Evolutionary conservation across 2,113 vertebrate genomes (phyloP), one percentile per base, ranked within the genome.

Genomic region (Colius striatus): DNA sequence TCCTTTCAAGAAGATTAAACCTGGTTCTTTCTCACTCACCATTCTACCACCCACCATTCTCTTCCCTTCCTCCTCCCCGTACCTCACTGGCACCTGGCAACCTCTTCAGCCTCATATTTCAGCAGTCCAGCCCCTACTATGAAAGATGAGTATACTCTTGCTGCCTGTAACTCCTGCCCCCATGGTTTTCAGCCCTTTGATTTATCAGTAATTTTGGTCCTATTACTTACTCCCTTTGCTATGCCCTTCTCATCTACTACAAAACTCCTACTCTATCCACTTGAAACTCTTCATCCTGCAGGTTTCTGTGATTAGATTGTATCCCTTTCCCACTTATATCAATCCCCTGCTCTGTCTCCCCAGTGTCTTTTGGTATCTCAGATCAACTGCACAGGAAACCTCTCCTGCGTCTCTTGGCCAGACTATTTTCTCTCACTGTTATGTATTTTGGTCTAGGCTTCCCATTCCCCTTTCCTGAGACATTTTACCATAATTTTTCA

Each of bases 1-100:
- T 83, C 47, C 63, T 85, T 92, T 80, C 83, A 84, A 86, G 78
- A 48, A 58, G 62, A 85, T 57, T 92, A 94, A 96, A 84, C n/a
- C 60, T 73, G 55, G 22, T n/a, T 85, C 72, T 80, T 90, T 67
- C 55, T 75, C 48, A 85, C 48, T n/a, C 91, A 90, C 53, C 10
- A 1, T 50, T 76, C 51, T 51, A 81, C 23, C 50, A 82, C 47
- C 74, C 57, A 84, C 67, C 20, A 76, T 25, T 26, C 36, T 86
- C 53, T 63, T 89, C 47, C 48, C 1, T 65, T 75, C 61, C 62
- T 89, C 61, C 48, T 81, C 68, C 32, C 60, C 63, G 9, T 5
- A 77, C n/a, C 34, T 86, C 22, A 38, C 29, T 89, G 8, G 0
- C 65, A 71, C 71, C 68, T 93, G 76, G 60, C 72, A 90, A 48